Base-by-base conservation (phyloP, 2,797 vertebrate genomes). In the Acanthis flammea region DNA sequence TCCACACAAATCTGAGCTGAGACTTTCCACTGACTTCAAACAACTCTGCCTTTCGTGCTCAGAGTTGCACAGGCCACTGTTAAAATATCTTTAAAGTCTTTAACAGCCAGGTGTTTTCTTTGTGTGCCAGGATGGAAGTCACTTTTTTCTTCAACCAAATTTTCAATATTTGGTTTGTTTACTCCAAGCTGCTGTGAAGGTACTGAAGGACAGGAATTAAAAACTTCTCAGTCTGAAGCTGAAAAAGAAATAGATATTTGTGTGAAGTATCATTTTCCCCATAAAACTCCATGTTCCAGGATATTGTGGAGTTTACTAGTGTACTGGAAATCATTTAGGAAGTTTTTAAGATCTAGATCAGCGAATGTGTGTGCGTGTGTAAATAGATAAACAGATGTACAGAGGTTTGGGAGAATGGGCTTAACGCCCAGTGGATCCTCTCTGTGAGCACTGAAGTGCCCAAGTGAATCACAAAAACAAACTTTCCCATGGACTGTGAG, bases 11-110 rank as follows among this genome's bases (percentile, higher is more conserved):
- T 62, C 75, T 54, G 33, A 47, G 79, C 47, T 0, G 9, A 92
- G 92, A 88, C 85, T 96, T 96, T 90, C 91, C 78, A 75, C 62
- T 81, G 70, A 51, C 89, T 94, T 94, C 81, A 83, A 89, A 91
- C 31, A 78, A 2, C 53, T 79, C 54, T 80, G 65, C 57, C 74
- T 80, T 92, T 93, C 1, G 30, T 77, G 31, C 68, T 89, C 33
- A 14, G 57, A 74, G 14, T 19, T 74, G n/a, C 30, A 39, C 22
- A 42, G 74, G 57, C 65, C 58, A 17, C 79, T 91, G 8, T 79
- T 92, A 86, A 91, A 86, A 58, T 47, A 37, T 25, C 39, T 83
- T 77, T 18, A 48, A 83, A 50, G 15, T 44, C 28, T 37, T 67
- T 65, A 68, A 71, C 47, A 65, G 44, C 61, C 70, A 89, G 58